Evolutionary conservation across 2,888 invertebrate species (phyloP).

Genomic region (Ormyrus pomaceus): DNA sequence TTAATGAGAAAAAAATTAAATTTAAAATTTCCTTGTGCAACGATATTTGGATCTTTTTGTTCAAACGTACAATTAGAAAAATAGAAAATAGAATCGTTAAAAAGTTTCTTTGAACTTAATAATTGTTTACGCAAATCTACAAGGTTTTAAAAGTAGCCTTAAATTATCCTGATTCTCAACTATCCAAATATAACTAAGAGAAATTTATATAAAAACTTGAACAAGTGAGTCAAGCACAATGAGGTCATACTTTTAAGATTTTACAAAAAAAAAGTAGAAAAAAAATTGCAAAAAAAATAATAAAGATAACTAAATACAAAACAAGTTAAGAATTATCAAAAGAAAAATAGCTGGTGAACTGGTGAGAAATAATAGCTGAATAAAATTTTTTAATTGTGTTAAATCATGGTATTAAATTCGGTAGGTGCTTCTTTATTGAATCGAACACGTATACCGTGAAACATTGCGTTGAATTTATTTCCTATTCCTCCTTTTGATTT

Average conservation of each 20-base stretch:
- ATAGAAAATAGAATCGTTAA: too few relatives aligned
- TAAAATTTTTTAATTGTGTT: neutral
- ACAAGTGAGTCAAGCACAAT: slow-evolving; percentile 4
- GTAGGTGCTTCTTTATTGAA: slow-evolving; percentile 60
- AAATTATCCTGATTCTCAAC: neutral
- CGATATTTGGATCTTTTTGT: too few relatives aligned
- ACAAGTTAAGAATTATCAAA: slow-evolving; percentile 7
- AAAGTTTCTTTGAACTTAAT: neutral
- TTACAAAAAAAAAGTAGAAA: slow-evolving; percentile 28
- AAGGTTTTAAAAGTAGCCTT: slow-evolving; percentile 24
- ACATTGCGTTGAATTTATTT: slow-evolving; percentile 66
- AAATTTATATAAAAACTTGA: slow-evolving; percentile 41
- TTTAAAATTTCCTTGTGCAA: too few relatives aligned
- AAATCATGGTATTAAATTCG: slow-evolving; percentile 55
- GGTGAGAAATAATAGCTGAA: neutral
- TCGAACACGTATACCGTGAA: slow-evolving; percentile 66
- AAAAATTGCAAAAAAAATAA: slow-evolving; percentile 41
- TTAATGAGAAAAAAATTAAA: too few relatives aligned
- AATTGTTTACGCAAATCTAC: neutral
- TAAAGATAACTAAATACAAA: slow-evolving; percentile 19
- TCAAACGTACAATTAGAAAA: too few relatives aligned
- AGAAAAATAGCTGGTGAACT: neutral
- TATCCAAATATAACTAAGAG: neutral
- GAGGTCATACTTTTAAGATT: slow-evolving; percentile 29
- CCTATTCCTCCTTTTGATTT: slow-evolving; percentile 61